A percentile compares a stretch with the other conserved stretches of the same genome.
phyloP scores from a whole-genome alignment of 2,797 vertebrate species.

The Microhierax caerulescens region DNA sequence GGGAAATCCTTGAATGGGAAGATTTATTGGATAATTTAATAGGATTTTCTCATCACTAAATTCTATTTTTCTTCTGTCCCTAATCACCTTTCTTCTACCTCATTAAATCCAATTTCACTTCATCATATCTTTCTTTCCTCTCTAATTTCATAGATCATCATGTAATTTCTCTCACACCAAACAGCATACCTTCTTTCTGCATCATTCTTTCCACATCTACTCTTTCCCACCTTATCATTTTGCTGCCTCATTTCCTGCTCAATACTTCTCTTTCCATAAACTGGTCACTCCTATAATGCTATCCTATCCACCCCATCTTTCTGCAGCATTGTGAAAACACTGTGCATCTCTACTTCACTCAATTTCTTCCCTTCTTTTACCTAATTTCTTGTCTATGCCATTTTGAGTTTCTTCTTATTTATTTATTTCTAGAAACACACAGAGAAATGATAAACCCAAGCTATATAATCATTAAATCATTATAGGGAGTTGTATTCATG shows the following conservation, averaged over 20 bases:
- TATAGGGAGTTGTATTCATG: background rate
- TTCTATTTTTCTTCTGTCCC: conserved; percentile 56
- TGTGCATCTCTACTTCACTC: background rate
- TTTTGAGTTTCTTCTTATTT: background rate
- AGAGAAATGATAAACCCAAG: background rate
- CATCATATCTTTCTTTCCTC: conserved; percentile 38
- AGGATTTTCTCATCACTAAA: conserved; percentile 64
- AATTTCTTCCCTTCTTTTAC: background rate
- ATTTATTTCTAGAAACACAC: background rate
- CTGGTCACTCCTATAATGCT: background rate
- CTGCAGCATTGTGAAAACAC: background rate
- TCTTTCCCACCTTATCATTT: background rate
- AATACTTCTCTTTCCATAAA: background rate
- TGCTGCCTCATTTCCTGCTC: conserved; percentile 4
- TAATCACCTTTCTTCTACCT: conserved; percentile 68
- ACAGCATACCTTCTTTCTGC: background rate
- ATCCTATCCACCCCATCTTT: background rate
- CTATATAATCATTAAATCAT: background rate
- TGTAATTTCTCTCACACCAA: conserved; percentile 7
- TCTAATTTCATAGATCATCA: conserved; percentile 51
- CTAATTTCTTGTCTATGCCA: background rate
- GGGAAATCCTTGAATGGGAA: background rate
- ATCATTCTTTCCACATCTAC: background rate
- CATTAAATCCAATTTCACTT: conserved; percentile 63
- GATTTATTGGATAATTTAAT: conserved; percentile 60